Base-by-base conservation (phyloP, 2,888 invertebrate species). In the Lacanobia oleracea region DNA sequence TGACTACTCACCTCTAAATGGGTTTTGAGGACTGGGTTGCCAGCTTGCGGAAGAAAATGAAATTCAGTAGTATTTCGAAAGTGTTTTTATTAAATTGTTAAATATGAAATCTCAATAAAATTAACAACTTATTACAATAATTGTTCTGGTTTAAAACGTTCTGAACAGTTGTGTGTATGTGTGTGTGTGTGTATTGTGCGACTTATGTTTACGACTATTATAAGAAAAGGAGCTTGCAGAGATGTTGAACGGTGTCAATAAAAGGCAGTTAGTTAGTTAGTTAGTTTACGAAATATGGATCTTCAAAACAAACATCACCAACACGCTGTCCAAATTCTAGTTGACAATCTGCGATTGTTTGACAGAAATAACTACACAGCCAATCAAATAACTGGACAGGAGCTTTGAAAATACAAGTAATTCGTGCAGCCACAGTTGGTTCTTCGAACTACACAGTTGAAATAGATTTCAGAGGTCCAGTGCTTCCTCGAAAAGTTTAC, bases 61-160 rank as follows among this genome's bases (percentile, higher is more conserved):
- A 60, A 74, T 14, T 21, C 59, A 40, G 0, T 0, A 16, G n/a
- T 64, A 53, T 72, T 81, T 81, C 9, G 51, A 77, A 79, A 77
- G 70, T 82, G 61, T 82, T 86, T 75, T 86, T 84, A 85, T 86
- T 85, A 82, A 85, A 85, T 83, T 40, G 75, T 74, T 57, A 80
- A 78, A 72, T 72, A 77, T 65, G 70, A 81, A 86, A 80, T 67
- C 62, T 79, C 40, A 53, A 79, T 70, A 71, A 76, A 72, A 61
- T 56, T 59, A 77, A 69, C 61, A 67, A 80, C 48, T 40, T 37
- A 82, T 65, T n/a, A 21, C n/a, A 57, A 45, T 67, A 69, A 18
- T 77, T 77, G 53, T 69, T 69, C 18, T 53, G 78, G 54, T 51
- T 81, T 53, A 23, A 33, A 61, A 61, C n/a, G n/a, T 63, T 43